phyloP scores from a whole-genome alignment of 2,113 vertebrate genomes.

The Mesembrinibis cayennensis region DNA sequence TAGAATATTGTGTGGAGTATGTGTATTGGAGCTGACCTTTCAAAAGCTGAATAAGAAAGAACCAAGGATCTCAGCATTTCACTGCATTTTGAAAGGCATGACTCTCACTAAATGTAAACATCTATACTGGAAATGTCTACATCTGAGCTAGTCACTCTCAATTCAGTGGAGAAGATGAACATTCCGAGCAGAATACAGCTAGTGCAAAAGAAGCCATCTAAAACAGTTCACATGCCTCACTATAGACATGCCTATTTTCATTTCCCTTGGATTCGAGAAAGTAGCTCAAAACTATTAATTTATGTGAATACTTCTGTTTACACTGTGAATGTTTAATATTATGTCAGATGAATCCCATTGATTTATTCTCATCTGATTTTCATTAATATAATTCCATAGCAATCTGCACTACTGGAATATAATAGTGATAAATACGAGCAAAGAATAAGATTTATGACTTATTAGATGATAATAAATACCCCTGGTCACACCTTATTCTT shows the following conservation, averaged over 20 bases:
- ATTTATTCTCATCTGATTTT: background rate
- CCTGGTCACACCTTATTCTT: background rate
- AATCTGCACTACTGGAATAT: background rate
- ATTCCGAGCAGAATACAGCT: background rate
- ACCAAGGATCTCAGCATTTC: background rate
- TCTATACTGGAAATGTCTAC: background rate
- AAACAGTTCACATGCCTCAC: background rate
- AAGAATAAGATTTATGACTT: background rate
- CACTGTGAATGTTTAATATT: background rate
- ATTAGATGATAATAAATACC: background rate
- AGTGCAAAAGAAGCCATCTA: background rate
- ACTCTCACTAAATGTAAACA: background rate
- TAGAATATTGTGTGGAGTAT: background rate
- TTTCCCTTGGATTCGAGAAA: background rate
- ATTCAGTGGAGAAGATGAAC: background rate
- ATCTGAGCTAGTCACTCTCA: background rate
- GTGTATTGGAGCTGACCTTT: background rate
- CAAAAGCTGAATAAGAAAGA: background rate
- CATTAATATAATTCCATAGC: background rate
- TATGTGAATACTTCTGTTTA: background rate
- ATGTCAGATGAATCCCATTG: background rate
- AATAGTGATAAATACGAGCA: background rate
- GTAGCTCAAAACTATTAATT: background rate
- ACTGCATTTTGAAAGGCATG: background rate
- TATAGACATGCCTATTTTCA: background rate